Conservation (phyloP, 1,140 invertebrate species). For the Drosophila paulistorum region DNA sequence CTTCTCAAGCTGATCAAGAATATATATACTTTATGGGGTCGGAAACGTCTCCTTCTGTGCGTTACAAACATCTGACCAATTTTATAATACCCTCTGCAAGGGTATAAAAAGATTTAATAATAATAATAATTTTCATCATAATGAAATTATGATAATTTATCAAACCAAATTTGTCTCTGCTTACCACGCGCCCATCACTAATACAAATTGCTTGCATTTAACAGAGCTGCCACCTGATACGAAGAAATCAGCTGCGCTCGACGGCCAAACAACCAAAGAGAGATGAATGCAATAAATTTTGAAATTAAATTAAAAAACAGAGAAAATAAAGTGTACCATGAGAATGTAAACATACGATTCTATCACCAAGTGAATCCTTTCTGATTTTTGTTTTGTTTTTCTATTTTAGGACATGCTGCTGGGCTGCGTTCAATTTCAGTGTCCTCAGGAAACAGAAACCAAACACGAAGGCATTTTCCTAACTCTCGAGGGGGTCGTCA, state of each 20-base stretch:
- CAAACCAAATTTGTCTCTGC: too few species aligned
- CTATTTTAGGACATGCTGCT: constrained; percentile 81
- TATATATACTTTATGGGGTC: too few species aligned
- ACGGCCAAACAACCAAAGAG: constrained; percentile 19
- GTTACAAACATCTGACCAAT: too few species aligned
- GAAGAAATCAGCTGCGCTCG: constrained; percentile 26
- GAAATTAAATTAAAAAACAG: constrained; percentile 79
- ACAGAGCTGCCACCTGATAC: constrained; percentile 21
- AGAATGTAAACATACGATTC: constrained; percentile 64
- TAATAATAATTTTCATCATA: too few species aligned
- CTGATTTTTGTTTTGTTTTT: background rate
- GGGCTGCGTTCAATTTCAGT: constrained; percentile 91
- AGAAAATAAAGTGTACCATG: constrained; percentile 81
- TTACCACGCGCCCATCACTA: background rate
- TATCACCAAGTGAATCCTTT: background rate
- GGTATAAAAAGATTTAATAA: too few species aligned
- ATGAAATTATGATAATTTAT: too few species aligned
- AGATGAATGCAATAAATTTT: constrained; percentile 71
- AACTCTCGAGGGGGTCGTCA: constrained; percentile 93
- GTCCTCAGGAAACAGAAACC: constrained; percentile 87
- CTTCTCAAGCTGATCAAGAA: too few species aligned
- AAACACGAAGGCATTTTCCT: constrained; percentile 96
- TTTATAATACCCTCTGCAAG: too few species aligned
- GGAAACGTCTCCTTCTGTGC: too few species aligned
- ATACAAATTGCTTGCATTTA: background rate